Base-by-base conservation (phyloP, 2,888 invertebrate species). In the Euplexia lucipara region DNA sequence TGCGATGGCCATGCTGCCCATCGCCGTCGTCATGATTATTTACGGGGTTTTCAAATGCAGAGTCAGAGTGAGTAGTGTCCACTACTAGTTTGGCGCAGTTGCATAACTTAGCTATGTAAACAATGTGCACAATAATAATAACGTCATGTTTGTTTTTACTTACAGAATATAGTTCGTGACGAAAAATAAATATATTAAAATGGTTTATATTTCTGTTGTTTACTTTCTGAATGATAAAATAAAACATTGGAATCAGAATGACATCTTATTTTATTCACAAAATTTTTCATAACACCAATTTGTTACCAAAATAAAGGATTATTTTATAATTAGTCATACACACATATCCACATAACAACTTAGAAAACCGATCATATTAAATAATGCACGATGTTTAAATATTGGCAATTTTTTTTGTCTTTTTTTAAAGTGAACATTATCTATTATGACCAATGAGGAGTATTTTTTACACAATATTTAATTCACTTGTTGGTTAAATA, bases 241-340 rank as follows among this genome's bases (percentile, higher is more conserved):
- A 32, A 81, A 77, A 78, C 32, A 62, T 56, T 56, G 51, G 45
- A 72, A 74, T 87, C 86, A 88, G 91, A 90, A 93, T 95, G 92
- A 94, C 93, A 94, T 93, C 93, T 93, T 93, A 92, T 92, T 94
- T 93, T 94, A 94, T 94, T 95, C 92, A 94, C 94, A 95, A 92
- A 90, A 88, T 91, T 91, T 85, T 91, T 93, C 91, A 93, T 94
- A 94, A 95, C 94, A 94, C 93, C 93, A 93, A 94, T 92, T 92
- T 92, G 91, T 93, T 94, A 95, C 92, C 94, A 95, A 95, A 95
- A 94, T 95, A 95, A 94, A 91, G 89, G 90, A 91, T 92, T 91
- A 91, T 91, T 92, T 89, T 91, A 91, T 91, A 90, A 92, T 93
- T 94, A 94, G 92, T 93, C 92, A 91, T 92, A 93, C 92, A 93